A percentile compares a stretch with the other conserved stretches of the same genome.
Conservation (phyloP, 35 echinoderm and acorn worm genomes). For the Patiria miniata region DNA sequence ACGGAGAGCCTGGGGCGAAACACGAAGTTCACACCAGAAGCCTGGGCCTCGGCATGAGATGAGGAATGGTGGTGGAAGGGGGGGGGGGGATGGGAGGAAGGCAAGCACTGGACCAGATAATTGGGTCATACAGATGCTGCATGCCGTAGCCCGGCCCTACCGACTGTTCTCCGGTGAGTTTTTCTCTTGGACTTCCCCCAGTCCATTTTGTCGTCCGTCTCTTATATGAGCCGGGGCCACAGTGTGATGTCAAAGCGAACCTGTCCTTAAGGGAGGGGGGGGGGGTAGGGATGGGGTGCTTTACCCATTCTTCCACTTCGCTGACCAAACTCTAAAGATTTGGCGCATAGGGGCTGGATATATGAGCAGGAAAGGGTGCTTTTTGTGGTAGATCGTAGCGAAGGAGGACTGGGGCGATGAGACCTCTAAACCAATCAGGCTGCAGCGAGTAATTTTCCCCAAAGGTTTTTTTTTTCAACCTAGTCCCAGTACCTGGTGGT, state of each 20-base stretch:
- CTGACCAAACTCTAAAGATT: constrained; percentile 26
- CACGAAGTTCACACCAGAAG: constrained; percentile 33
- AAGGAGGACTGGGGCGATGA: background rate
- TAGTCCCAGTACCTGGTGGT: background rate
- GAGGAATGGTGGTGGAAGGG: too few relatives aligned
- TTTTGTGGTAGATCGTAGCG: background rate
- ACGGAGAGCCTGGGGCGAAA: constrained; percentile 17
- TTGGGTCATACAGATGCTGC: constrained; percentile 27
- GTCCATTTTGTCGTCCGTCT: background rate
- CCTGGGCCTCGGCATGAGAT: constrained; percentile 17
- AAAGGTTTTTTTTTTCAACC: background rate
- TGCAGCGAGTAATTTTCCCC: constrained; percentile 11
- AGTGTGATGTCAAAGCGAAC: background rate
- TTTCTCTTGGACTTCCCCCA: background rate
- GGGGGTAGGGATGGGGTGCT: background rate
- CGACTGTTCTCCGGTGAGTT: background rate
- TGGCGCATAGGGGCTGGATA: constrained; percentile 7
- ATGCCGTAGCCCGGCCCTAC: background rate
- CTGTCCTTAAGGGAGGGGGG: background rate
- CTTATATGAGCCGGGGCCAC: background rate
- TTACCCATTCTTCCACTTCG: background rate
- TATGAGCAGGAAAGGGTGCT: background rate
- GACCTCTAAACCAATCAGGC: background rate
- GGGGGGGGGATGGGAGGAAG: too few relatives aligned
- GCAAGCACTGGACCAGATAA: constrained; percentile 25